Base-by-base conservation (phyloP, 1,140 invertebrate genomes). In the Uloborus diversus region DNA sequence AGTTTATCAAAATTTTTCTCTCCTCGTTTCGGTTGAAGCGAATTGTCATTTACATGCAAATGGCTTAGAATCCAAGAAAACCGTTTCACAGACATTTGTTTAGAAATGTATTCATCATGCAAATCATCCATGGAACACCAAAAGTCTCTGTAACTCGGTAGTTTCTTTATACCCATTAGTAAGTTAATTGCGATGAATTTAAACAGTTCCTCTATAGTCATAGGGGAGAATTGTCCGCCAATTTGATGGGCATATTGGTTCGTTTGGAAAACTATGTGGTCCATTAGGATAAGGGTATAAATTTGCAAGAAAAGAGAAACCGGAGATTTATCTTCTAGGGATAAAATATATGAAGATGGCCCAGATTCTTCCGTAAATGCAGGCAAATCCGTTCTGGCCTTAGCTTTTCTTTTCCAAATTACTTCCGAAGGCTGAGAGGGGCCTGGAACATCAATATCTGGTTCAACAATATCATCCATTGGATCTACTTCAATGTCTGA, bases 121-220 rank as follows among this genome's bases (percentile, higher is more conserved):
- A 51, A n/a, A n/a, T 51, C n/a, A 11, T 11, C 13, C 20, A 20
- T 20, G 20, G 5, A 13, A 4, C 13, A 51, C 49, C 49, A 51
- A 20, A 11, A 51, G 20, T 51, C 49, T 51, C 7, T 51, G n/a
- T 51, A 51, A 51, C 49, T 51, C 13, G 49, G 49, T 11, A 51
- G 5, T 20, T 20, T 51, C n/a, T 13, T 51, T 51, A 51, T 51
- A 11, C n/a, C 49, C 49, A 51, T 51, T 20, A 51, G 20, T 51
- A 51, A 51, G n/a, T 51, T 51, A n/a, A 51, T 51, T 51, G 13
- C 49, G 13, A 51, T n/a, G n/a, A 51, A 51, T 51, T 51, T 51
- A 4, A 51, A 20, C 4, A 51, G n/a, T 13, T 51, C 49, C 13
- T 4, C 5, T 51, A 20, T n/a, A 51, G 13, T 51, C 20, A 51